Conservation (phyloP, 2,113 vertebrate species). For the Sitta europaea region DNA sequence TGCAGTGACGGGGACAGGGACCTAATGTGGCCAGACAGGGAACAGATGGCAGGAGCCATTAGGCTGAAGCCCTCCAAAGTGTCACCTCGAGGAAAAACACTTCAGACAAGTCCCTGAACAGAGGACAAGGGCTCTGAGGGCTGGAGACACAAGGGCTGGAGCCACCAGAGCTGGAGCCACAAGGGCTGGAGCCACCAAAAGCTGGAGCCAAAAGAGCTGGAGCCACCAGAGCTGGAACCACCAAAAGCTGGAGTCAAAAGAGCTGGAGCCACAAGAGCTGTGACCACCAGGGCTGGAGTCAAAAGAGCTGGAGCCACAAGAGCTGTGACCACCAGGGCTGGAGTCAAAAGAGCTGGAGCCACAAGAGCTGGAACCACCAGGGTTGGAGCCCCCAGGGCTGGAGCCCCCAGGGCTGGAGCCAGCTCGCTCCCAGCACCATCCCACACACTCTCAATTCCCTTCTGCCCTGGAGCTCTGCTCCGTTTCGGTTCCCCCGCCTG, state of each 20-base stretch:
- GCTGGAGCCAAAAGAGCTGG: no score
- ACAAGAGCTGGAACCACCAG: rapidly evolving
- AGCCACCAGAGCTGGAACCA: not conserved
- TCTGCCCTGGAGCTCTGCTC: not conserved
- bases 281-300: no score
- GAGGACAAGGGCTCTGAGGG: rapidly evolving
- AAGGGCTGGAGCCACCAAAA: not conserved
- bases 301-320: not conserved
- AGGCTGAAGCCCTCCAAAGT: not conserved
- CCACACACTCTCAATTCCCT: conserved; percentile 25
- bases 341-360: rapidly evolving
- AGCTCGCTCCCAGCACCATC: not conserved
- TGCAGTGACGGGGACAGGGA: not conserved
- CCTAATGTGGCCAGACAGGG: conserved; percentile 18
- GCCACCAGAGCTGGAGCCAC: not conserved
- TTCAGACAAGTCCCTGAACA: not conserved
- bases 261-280: not conserved
- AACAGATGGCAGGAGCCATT: conserved; percentile 44
- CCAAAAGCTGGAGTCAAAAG: not conserved
- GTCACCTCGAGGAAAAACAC: conserved; percentile 42
- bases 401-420: not conserved
- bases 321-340: not conserved
- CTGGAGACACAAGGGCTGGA: not conserved
- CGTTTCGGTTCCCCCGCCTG: not conserved
- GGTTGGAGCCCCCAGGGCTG: not conserved